Base-by-base conservation (phyloP, 2,888 invertebrate genomes). In the Polylopha cassiicola region DNA sequence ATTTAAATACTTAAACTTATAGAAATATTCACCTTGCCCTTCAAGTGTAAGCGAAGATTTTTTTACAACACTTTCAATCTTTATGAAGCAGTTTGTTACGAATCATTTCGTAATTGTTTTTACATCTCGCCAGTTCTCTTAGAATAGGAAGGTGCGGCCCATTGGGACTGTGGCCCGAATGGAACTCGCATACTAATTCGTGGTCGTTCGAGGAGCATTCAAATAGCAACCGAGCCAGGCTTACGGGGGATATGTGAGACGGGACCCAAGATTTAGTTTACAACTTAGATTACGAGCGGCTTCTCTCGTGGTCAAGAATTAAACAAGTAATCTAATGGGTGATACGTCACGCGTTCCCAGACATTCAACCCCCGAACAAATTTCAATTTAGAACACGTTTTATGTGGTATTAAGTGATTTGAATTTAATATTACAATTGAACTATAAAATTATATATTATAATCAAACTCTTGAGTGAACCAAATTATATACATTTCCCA, bases 161-260 rank as follows among this genome's bases (percentile, higher is more conserved):
- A 70, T 61, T 55, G 80, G 77, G 78, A 70, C 69, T 55, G 63
- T 55, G 58, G 61, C 56, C 67, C 61, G 80, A 78, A 84, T 82
- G 81, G 65, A 75, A 68, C 69, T 66, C 71, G 84, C 84, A 84
- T 84, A 84, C 84, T 84, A 84, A 84, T 84, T 80, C 78, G 76
- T 76, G 73, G 76, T 67, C 70, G 74, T 73, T 68, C 66, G 65
- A 66, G 71, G 52, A 70, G 63, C 81, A 80, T 84, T 81, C 81
- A 78, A 80, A 81, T 73, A 73, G 67, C 73, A 66, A 63, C 70
- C 59, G 53, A 71, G 75, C 76, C 75, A 50, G 62, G 85, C 78
- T 82, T 84, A 82, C 70, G 41, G 58, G 67, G 78, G 81, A 81
- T 81, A 82, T 84, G 84, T 82, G 82, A 79, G 77, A 74, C 73